These are phyloP conservation scores for Enteromius unitaeniatus DNA, from an alignment of 2,797 vertebrate genomes.

Conservation along the genomic window DNA sequence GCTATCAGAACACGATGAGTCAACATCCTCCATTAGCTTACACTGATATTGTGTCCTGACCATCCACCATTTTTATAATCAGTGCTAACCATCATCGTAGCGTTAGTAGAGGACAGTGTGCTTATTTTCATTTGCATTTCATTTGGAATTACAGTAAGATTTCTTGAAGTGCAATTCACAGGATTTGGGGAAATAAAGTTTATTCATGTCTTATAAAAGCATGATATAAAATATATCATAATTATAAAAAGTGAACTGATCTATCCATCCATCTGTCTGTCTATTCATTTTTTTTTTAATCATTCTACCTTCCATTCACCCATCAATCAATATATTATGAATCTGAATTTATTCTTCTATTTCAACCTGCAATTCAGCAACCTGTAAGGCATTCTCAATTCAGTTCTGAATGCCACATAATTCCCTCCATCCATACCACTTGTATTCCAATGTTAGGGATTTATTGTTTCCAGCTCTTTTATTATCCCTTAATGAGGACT, in stretches of 20 bases:
- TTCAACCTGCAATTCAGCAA: not conserved
- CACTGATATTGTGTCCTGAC: slow-evolving; percentile 17
- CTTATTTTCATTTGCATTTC: not conserved
- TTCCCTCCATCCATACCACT: not conserved
- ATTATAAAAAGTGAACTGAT: no score
- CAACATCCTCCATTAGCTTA: slow-evolving; percentile 37
- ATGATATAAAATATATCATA: not conserved
- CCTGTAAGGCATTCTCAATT: not conserved
- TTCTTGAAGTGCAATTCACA: not conserved
- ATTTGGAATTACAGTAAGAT: not conserved
- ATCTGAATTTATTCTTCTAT: not conserved
- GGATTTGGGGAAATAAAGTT: not conserved
- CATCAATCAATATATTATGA: not conserved
- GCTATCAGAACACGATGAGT: slow-evolving; percentile 38
- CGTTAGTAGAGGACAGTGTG: not conserved
- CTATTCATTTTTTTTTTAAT: not conserved
- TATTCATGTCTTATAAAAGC: not conserved
- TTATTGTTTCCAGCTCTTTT: slow-evolving; percentile 5
- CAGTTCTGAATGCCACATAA: not conserved
- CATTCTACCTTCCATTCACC: not conserved
- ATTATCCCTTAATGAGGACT: slow-evolving; percentile 24
- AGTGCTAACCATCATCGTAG: not conserved
- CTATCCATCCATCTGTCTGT: not conserved
- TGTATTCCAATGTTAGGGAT: not conserved
- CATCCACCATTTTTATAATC: slow-evolving; percentile 35